Percentiles rank a stretch among this genome's conserved stretches.
Conservation (phyloP, 2,113 vertebrate species). For the Hyperopisus bebe region DNA sequence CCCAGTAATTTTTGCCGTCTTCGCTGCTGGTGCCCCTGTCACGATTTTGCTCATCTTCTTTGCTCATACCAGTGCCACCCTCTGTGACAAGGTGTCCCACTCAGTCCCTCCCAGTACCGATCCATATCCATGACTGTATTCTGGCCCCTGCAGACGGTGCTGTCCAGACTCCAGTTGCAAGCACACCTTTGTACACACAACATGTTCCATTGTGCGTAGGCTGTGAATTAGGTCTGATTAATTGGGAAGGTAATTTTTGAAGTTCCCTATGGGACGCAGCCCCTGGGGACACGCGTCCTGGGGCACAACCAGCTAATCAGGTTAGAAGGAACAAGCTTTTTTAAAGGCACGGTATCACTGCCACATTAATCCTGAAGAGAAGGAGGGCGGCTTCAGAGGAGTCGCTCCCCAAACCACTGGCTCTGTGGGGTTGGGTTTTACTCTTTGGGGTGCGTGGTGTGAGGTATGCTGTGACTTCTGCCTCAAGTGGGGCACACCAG, state of each 20-base stretch:
- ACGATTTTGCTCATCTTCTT: neutral
- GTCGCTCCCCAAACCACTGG: neutral
- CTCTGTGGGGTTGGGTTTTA: neutral
- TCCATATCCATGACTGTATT: neutral
- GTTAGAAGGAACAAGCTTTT: slow-evolving; percentile 8
- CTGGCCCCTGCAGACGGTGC: too few relatives aligned
- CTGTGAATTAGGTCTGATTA: slow-evolving; percentile 15
- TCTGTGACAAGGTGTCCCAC: neutral
- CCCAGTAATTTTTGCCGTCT: neutral
- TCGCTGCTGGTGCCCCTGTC: neutral
- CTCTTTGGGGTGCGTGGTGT: neutral
- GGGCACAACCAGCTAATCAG: slow-evolving; percentile 4
- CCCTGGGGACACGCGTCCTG: neutral
- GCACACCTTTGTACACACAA: neutral
- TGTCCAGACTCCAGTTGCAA: neutral
- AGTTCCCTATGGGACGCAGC: neutral
- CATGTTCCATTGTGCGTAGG: neutral
- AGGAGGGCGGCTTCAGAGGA: neutral
- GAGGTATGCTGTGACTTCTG: too few relatives aligned
- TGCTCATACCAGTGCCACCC: neutral
- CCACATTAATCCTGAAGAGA: neutral
- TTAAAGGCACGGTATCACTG: neutral
- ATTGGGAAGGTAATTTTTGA: slow-evolving; percentile 11
- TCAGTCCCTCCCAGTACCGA: neutral
- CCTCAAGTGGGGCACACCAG: neutral